phyloP scores from a whole-genome alignment of 2,888 invertebrate species.

The Thymelicus sylvestris region DNA sequence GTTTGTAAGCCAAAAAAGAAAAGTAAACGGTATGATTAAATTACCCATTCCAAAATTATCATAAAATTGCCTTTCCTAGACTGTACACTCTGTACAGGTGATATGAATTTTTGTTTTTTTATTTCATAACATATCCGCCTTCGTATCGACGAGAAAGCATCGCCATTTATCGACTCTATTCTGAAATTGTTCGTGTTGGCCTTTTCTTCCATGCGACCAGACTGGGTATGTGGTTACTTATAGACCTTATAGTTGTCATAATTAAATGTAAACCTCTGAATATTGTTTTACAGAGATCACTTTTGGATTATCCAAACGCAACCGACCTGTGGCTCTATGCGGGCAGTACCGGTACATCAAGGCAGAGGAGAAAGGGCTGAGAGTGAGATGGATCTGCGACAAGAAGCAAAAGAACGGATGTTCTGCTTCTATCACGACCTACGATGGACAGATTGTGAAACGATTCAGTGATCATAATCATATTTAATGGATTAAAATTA shows the following conservation, averaged over 20 bases:
- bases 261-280: background rate
- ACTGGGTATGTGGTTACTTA: too few relatives aligned
- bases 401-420: slow-evolving; percentile 48
- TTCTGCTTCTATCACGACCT: slow-evolving; percentile 48
- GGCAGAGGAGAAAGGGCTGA: slow-evolving; percentile 39
- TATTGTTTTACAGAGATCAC: background rate
- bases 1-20: too few relatives aligned
- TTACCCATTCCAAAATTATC: too few relatives aligned
- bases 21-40: too few relatives aligned
- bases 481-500: background rate
- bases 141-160: too few relatives aligned
- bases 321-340: background rate
- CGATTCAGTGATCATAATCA: slow-evolving; percentile 1
- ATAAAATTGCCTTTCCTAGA: too few relatives aligned
- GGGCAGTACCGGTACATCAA: background rate
- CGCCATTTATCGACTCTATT: too few relatives aligned
- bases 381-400: slow-evolving; percentile 49
- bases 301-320: slow-evolving; percentile 8
- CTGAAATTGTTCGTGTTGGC: too few relatives aligned
- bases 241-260: background rate
- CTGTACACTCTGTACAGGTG: too few relatives aligned
- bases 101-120: too few relatives aligned
- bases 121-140: too few relatives aligned
- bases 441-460: slow-evolving; percentile 30
- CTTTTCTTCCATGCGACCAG: too few relatives aligned